Percentiles rank a stretch among this genome's conserved stretches.
phyloP scores from a whole-genome alignment of 92 coral and sea anemone genomes.

The Palythoa heliodiscus region DNA sequence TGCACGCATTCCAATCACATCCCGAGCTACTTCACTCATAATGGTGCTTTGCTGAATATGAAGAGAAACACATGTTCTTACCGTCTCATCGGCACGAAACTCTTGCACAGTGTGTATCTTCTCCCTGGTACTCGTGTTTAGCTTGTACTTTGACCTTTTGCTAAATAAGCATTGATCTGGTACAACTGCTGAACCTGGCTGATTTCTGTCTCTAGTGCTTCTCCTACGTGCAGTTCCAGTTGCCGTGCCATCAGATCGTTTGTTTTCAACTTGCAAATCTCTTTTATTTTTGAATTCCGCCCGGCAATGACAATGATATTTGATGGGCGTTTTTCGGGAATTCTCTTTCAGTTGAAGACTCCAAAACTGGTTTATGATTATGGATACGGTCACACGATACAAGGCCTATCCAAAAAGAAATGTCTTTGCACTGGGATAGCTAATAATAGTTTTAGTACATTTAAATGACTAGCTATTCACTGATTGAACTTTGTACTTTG shows the following conservation, averaged over 20 bases:
- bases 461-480: no score
- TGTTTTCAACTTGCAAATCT: constrained; percentile 18
- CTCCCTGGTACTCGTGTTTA: constrained; percentile 55
- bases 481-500: no score
- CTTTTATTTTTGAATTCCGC: constrained; percentile 52
- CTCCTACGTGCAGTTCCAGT: neutral
- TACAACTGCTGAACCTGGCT: constrained; percentile 43
- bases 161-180: constrained; percentile 57
- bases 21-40: neutral
- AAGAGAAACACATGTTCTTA: constrained; percentile 48
- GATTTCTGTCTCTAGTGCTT: neutral
- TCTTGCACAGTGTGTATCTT: constrained; percentile 55
- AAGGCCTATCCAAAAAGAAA: constrained; percentile 50
- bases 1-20: constrained; percentile 52
- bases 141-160: constrained; percentile 30
- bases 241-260: neutral
- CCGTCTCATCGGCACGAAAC: constrained; percentile 66
- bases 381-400: neutral
- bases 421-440: constrained; percentile 51
- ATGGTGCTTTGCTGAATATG: constrained; percentile 48
- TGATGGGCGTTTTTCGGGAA: constrained; percentile 51
- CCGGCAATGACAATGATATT: constrained; percentile 65
- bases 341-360: neutral
- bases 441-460: no score
- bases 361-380: neutral